Evolutionary conservation across 2,888 invertebrate species (phyloP), one percentile per base, ranked within the genome.

Genomic region (Athalia cordata): DNA sequence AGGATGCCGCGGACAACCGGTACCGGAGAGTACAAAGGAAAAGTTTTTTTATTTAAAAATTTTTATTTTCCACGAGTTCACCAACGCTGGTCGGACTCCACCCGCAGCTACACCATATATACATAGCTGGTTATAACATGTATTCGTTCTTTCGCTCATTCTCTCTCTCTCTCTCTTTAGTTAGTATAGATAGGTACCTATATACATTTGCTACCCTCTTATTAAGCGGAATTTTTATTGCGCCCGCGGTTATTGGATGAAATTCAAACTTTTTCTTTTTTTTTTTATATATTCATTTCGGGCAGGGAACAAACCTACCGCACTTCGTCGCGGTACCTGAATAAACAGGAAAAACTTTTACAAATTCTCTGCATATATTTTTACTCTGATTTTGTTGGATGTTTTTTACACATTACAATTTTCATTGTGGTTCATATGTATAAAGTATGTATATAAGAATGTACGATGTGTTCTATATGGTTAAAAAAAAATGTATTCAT

Each of bases 171-270:
- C 47, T 62, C 49, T 29, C 29, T 29, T 29, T 29, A 29, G 29
- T 29, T 29, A 29, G 29, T 29, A 29, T 29, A 29, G 29, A 29
- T 29, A 29, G 29, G 29, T 29, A 29, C 29, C 29, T 29, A 29
- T 29, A 29, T 75, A 57, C 62, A 52, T 52, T 75, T 62, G 61
- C 50, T n/a, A 50, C 62, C 75, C 75, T 64, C 50, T 75, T 75
- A 75, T 75, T 75, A 75, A 75, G 64, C 55, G 75, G 75, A 75
- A 62, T 75, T 75, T 75, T 75, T 75, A 75, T 75, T 75, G 62
- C 75, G 75, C 62, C 62, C 75, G 29, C 29, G 50, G 61, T 62
- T 75, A 75, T 61, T 75, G 75, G 75, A 49, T 29, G 52, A 62
- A 75, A 75, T 50, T 15, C n/a, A 62, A 64, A 75, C 75, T 75